These are phyloP conservation scores for Cryptus armator DNA, from an alignment of 2,888 invertebrate species.

Conservation along the genomic window DNA sequence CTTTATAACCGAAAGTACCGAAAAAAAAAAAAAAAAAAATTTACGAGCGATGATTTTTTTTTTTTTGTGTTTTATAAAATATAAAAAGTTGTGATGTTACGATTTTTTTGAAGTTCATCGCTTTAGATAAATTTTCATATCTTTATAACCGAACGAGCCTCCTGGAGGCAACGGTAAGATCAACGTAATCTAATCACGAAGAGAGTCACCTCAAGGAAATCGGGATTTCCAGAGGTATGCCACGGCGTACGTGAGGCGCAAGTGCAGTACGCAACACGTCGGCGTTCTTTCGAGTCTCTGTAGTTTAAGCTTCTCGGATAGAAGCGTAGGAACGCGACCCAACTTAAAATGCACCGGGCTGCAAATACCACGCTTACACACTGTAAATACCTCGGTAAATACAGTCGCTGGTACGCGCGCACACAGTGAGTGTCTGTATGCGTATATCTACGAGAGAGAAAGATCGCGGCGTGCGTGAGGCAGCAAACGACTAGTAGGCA, in stretches of 20 bases:
- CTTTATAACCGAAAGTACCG: background rate
- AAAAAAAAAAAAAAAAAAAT: background rate
- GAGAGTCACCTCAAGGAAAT: conserved; percentile 8
- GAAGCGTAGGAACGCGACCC: conserved; percentile 55
- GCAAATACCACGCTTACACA: conserved; percentile 58
- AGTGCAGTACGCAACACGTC: background rate
- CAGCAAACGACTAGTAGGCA: conserved; percentile 58
- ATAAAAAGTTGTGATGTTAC: background rate
- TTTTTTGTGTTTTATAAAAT: too few relatives aligned
- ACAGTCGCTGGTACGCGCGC: conserved; percentile 23
- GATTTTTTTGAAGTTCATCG: background rate
- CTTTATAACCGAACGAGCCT: background rate
- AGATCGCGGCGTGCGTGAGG: conserved; percentile 31
- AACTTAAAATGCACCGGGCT: conserved; percentile 57
- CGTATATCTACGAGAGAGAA: background rate
- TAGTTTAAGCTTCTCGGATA: conserved; percentile 27
- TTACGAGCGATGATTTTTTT: too few relatives aligned
- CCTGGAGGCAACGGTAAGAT: background rate
- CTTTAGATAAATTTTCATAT: background rate
- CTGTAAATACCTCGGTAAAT: conserved; percentile 57
- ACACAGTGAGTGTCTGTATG: background rate
- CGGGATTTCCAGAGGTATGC: conserved; percentile 18
- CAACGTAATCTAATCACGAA: background rate
- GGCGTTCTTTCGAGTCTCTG: background rate
- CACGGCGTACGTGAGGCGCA: background rate